Percentiles rank a stretch among this genome's conserved stretches.
phyloP scores from a whole-genome alignment of 2,888 invertebrate species.

The Acleris cristana region DNA sequence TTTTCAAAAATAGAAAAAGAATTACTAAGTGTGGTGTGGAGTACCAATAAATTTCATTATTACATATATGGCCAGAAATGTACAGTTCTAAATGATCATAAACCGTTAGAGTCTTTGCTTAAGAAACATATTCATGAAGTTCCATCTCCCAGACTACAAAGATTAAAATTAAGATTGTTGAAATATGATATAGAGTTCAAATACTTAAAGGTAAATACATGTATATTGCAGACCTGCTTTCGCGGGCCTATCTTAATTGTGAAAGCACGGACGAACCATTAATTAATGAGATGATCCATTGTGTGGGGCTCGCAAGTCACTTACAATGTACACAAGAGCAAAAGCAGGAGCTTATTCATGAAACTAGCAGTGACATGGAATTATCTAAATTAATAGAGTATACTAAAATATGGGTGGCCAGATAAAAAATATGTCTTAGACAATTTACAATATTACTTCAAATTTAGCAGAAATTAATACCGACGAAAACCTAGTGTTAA shows the following conservation, averaged over 20 bases:
- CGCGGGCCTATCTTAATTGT: slow-evolving; percentile 27
- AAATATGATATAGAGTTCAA: slow-evolving; percentile 7
- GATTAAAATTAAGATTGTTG: slow-evolving; percentile 6
- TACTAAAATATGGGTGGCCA: slow-evolving; percentile 39
- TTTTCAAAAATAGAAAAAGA: slow-evolving; percentile 61
- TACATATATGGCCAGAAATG: slow-evolving; percentile 45
- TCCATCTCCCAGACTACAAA: slow-evolving; percentile 5
- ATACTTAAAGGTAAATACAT: slow-evolving; percentile 49
- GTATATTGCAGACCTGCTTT: slow-evolving; percentile 48
- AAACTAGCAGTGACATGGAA: slow-evolving; percentile 35
- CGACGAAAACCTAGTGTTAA: slow-evolving; percentile 37
- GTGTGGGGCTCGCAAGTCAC: slow-evolving; percentile 35
- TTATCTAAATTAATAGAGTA: slow-evolving; percentile 23
- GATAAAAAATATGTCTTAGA: slow-evolving; percentile 33
- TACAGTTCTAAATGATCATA: slow-evolving; percentile 25
- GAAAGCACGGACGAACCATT: slow-evolving; percentile 27
- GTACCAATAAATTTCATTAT: slow-evolving; percentile 53
- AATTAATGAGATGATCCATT: slow-evolving; percentile 41
- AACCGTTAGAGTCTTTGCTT: slow-evolving; percentile 9
- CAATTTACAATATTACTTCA: slow-evolving; percentile 32
- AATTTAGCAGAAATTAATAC: slow-evolving; percentile 33
- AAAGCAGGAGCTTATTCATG: slow-evolving; percentile 29
- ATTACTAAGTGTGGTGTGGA: slow-evolving; percentile 52
- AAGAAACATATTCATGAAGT: slow-evolving; percentile 14
- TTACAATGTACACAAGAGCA: slow-evolving; percentile 39